Percentiles rank a stretch among this genome's conserved stretches.
These are phyloP conservation scores for Abrostola tripartita DNA, from an alignment of 2,888 invertebrate species.

Conservation along the genomic window DNA sequence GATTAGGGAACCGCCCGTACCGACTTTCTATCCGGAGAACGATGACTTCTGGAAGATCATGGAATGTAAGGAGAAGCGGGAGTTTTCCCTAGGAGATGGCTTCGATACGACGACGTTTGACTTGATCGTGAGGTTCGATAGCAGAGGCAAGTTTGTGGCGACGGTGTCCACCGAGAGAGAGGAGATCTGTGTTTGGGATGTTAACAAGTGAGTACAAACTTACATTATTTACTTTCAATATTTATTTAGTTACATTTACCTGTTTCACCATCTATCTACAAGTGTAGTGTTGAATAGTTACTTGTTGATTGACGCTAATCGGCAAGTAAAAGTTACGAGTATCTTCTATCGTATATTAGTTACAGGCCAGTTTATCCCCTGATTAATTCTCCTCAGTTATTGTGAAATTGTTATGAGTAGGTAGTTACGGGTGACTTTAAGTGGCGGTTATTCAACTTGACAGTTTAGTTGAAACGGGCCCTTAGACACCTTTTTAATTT, in stretches of 20 bases:
- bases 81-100: conserved; percentile 75
- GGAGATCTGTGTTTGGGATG: conserved; percentile 95
- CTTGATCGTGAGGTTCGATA: conserved; percentile 89
- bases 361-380: no score
- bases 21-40: conserved; percentile 89
- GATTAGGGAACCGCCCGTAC: conserved; percentile 87
- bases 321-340: no score
- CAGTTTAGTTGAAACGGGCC: no score
- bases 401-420: no score
- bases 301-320: no score
- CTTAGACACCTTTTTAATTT: no score
- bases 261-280: no score
- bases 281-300: no score
- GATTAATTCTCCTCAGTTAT: no score
- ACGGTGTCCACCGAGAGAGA: conserved; percentile 92
- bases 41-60: conserved; percentile 78
- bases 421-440: no score
- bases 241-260: not conserved
- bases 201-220: conserved; percentile 76
- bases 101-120: conserved; percentile 87
- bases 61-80: conserved; percentile 72
- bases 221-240: not conserved
- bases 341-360: no score
- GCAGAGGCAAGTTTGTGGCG: conserved; percentile 91
- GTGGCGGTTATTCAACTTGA: no score